Conservation (phyloP, 2,888 invertebrate species). For the Oligia strigilis region DNA sequence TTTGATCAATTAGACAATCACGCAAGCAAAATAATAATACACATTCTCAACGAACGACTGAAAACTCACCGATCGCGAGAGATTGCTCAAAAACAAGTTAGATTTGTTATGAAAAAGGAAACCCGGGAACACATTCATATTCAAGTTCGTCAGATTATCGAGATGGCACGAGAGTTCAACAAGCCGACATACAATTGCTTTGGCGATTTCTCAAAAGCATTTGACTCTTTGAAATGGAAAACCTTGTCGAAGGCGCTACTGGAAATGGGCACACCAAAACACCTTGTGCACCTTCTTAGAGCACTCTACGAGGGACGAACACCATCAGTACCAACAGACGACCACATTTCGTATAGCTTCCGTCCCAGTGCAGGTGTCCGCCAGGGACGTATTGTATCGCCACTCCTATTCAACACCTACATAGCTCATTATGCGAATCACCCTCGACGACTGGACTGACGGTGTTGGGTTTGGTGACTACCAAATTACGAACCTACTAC, state of each 20-base stretch:
- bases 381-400: background rate
- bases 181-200: background rate
- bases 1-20: background rate
- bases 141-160: background rate
- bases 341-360: background rate
- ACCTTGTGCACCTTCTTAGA: background rate
- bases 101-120: background rate
- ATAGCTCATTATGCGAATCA: background rate
- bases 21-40: background rate
- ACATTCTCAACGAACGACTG: background rate
- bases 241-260: background rate
- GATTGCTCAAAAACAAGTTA: background rate
- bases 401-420: background rate
- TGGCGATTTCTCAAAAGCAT: too few species aligned
- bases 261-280: conserved; percentile 2
- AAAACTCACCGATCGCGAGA: background rate
- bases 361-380: conserved; percentile 1
- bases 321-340: background rate
- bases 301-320: background rate
- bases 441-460: background rate
- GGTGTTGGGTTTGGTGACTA: background rate
- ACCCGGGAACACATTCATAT: background rate
- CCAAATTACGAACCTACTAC: background rate
- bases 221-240: background rate
- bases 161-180: background rate